Base-by-base conservation (phyloP, 2,888 invertebrate species). In the Pecten maximus region DNA sequence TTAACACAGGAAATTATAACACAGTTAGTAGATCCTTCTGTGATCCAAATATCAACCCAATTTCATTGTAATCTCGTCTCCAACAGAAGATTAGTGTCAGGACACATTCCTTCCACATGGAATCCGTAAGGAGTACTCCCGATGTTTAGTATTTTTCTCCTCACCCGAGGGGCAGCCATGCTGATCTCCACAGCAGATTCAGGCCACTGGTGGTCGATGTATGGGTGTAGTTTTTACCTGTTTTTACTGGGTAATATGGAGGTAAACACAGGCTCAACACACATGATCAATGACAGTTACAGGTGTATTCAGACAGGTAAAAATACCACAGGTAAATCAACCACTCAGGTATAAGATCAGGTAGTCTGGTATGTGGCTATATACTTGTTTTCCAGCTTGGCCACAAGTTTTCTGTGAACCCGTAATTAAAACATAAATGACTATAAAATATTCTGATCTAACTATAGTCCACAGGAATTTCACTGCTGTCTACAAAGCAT, bases 271-370 rank as follows among this genome's bases (percentile, higher is more conserved):
- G 35, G 74, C 74, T 74, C 74, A 74, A 74, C 74, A 74, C 74
- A 74, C 74, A 74, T 74, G 74, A 74, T 74, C 74, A 74, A 74
- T 74, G 74, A 74, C 74, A 74, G 74, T 28, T 74, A 74, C 60
- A 74, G 28, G 74, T 74, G 74, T 74, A 28, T 74, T 35, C 35
- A 74, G 74, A 74, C 74, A 74, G 74, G 74, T 74, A 28, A 74
- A 74, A 28, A 74, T 74, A 74, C 28, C 74, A 74, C 74, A 74
- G 74, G 74, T 74, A 74, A 74, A 23, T 28, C 16, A 54, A 54
- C 74, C 35, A 35, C 74, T 74, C 74, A 28, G 35, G 16, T 74
- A 74, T 28, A 74, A 35, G 74, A 74, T 74, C 74, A 74, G 74
- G 2, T 74, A 28, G 74, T 35, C 35, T 74, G 74, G 74, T 10